A percentile compares a stretch with the other conserved stretches of the same genome.
Conservation (phyloP, 1,140 invertebrate genomes). For the Dinothrombium tinctorium region DNA sequence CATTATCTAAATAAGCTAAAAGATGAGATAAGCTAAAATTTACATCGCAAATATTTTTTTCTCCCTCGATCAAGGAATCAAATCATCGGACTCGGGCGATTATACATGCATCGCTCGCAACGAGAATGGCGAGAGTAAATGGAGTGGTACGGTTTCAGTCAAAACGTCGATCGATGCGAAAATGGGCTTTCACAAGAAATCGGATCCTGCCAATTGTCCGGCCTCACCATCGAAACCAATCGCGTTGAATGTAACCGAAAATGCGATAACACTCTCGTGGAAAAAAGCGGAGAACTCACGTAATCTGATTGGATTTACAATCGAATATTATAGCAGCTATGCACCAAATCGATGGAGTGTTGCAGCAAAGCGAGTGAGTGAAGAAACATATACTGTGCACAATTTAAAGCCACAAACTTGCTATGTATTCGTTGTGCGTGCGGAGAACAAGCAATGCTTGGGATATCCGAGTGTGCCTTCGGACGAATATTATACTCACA, state of each 20-base stretch:
- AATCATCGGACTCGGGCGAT: slow-evolving; percentile 35
- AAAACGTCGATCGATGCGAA: slow-evolving; percentile 39
- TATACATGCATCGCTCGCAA: slow-evolving; percentile 59
- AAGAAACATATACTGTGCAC: slow-evolving; percentile 36
- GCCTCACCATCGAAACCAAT: slow-evolving; percentile 38
- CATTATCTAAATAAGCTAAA: too few species aligned
- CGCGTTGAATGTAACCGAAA: slow-evolving; percentile 49
- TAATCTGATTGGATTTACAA: slow-evolving; percentile 28
- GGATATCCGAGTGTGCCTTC: slow-evolving; percentile 28
- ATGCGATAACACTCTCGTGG: slow-evolving; percentile 56
- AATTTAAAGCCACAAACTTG: slow-evolving; percentile 50
- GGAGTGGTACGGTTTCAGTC: slow-evolving; percentile 34
- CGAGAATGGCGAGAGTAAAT: slow-evolving; percentile 53
- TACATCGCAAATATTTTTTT: too few species aligned
- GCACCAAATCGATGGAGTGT: slow-evolving; percentile 47
- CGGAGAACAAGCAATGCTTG: slow-evolving; percentile 58
- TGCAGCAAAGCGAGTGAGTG: slow-evolving; percentile 39
- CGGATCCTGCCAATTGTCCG: slow-evolving; percentile 48
- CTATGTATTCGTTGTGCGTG: slow-evolving; percentile 66
- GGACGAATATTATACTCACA: too few species aligned
- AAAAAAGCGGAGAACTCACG: slow-evolving; percentile 42
- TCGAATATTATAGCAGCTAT: slow-evolving; percentile 67
- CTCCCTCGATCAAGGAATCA: slow-evolving; percentile 9
- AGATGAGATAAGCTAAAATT: too few species aligned
- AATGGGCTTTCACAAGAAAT: slow-evolving; percentile 46